Base-by-base conservation (phyloP, 2,888 invertebrate genomes). In the Leptinotarsa haldemani region DNA sequence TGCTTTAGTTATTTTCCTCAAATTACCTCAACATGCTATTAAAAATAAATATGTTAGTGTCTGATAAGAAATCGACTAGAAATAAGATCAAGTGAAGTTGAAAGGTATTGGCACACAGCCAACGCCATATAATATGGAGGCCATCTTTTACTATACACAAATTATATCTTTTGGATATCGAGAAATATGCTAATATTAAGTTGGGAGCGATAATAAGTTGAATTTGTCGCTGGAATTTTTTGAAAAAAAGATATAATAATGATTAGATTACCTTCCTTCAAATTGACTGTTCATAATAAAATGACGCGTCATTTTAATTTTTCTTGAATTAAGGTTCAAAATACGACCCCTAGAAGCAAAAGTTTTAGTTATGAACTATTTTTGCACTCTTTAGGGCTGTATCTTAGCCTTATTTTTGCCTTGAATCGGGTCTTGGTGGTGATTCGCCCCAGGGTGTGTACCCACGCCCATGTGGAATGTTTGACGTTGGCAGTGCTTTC, bases 161-260 rank as follows among this genome's bases (percentile, higher is more conserved):
- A 76, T 78, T 78, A 75, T 73, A 74, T 75, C 70, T 74, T 74
- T 25, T 74, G 73, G 72, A 69, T 71, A 76, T 79, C 74, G 68
- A 78, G 84, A 84, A 85, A 85, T 84, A 85, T 84, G 85, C 82
- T 84, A 84, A 84, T 80, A 84, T 84, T 84, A 85, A 77, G 83
- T 82, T 82, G 79, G 78, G 82, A 81, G 77, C 80, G 81, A 81
- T 79, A 77, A 71, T 70, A 72, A 78, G 68, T 4, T 71, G 68
- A 71, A 71, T 77, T 77, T 79, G 69, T 74, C 63, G 74, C 71
- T 73, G 68, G 66, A 74, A 74, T 56, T 63, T 73, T 64, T 50
- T 65, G 65, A 76, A 76, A 79, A 73, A 71, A 69, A 73, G 74
- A 74, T 75, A 77, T 74, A 76, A 78, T 77, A 72, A 76, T 76